A percentile compares a stretch with the other conserved stretches of the same genome.
phyloP scores from a whole-genome alignment of 2,113 vertebrate genomes.

The Vulpes ferrilata region DNA sequence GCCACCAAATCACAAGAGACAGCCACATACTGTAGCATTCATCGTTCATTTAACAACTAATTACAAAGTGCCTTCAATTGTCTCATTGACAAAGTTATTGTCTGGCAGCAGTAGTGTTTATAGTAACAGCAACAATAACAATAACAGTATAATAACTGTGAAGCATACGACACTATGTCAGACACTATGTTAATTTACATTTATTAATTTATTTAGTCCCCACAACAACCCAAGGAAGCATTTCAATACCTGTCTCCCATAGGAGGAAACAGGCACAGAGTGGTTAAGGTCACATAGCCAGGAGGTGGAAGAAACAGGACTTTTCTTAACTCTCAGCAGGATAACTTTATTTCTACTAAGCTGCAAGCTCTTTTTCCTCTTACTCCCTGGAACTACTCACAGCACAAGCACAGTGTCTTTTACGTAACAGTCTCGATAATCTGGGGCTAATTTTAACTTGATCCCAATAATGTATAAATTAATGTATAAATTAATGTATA shows the following conservation, averaged over 20 bases:
- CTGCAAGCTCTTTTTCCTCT: background rate
- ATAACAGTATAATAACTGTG: background rate
- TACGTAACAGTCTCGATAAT: background rate
- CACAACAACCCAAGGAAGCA: background rate
- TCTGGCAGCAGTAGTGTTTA: background rate
- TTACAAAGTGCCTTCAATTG: background rate
- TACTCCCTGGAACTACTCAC: background rate
- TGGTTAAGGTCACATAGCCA: background rate
- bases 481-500: slow-evolving; percentile 1
- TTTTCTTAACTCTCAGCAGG: background rate
- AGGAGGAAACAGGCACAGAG: background rate
- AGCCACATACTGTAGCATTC: background rate
- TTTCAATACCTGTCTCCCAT: background rate
- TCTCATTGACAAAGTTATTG: background rate
- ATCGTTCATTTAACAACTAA: background rate
- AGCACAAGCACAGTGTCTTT: background rate
- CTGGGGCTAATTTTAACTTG: background rate
- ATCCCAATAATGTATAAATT: background rate
- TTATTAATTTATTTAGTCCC: background rate
- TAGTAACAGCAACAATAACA: background rate
- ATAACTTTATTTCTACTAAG: background rate
- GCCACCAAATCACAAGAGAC: background rate
- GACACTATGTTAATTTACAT: background rate
- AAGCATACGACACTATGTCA: background rate
- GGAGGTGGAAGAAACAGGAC: background rate